Evolutionary conservation across 2,797 vertebrate genomes (phyloP).

Genomic region (Strix occidentalis): DNA sequence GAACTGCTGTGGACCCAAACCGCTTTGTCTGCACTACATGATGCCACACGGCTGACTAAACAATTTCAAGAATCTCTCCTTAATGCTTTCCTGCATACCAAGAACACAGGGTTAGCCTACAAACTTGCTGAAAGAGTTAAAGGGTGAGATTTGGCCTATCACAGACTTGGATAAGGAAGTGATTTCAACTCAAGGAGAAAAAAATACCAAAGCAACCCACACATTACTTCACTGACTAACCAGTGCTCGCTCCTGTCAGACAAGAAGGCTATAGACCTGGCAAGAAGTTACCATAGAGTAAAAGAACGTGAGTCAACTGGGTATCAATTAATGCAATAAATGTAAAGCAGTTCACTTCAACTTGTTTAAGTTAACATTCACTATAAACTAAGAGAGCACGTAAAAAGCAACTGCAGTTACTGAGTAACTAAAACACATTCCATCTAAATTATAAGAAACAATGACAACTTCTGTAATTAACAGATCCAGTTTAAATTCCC

Average conservation of each 20-base stretch:
- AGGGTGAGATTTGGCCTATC: neutral
- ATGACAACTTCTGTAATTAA: neutral
- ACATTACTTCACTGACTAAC: neutral
- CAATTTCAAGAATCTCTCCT: neutral
- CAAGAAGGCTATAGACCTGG: neutral
- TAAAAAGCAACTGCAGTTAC: neutral
- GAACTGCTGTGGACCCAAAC: neutral
- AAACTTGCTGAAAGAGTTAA: neutral
- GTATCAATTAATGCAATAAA: neutral
- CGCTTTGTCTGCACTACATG: neutral
- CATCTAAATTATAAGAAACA: neutral
- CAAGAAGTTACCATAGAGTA: neutral
- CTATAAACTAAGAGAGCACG: neutral
- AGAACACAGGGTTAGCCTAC: accelerated
- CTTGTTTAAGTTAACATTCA: neutral
- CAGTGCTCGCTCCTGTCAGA: neutral
- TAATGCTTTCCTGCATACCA: neutral
- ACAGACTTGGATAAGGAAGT: neutral
- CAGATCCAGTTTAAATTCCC: neutral
- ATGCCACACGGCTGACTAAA: neutral
- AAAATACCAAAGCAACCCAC: neutral
- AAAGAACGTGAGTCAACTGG: accelerated
- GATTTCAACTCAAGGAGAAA: neutral
- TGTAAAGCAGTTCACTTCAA: neutral
- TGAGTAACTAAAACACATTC: neutral